Base-by-base conservation (phyloP, 2,888 invertebrate genomes). In the Elmis aenea region DNA sequence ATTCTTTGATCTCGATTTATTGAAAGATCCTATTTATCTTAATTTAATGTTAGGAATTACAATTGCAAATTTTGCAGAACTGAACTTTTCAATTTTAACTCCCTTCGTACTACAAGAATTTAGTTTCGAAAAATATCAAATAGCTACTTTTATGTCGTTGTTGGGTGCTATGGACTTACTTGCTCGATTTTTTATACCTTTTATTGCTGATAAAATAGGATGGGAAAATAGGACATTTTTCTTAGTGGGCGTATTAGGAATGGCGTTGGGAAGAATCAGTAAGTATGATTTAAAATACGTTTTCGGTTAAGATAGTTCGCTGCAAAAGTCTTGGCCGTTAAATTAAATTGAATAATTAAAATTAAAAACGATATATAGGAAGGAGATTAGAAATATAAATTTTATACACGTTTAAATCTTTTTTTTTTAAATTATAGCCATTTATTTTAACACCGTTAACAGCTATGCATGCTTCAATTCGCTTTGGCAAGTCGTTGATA, bases 141-240 rank as follows among this genome's bases (percentile, higher is more conserved):
- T 79, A 1, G 83, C 85, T 1, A 64, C 76, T 8, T 78, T 78
- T 31, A 82, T 84, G 80, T 83, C 84, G 0, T 62, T 82, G 23
- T 67, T 84, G 42, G 83, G 76, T 3, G 76, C 76, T 13, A 69
- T 79, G 22, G 85, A 85, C 53, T 75, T 83, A 15, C 63, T 68
- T 8, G 74, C 80, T 9, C 68, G 85, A 45, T 80, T 85, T 54
- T 70, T 77, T 33, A 72, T 81, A 39, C 83, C 85, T 0, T 80
- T 83, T 38, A 58, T 83, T 5, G 81, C 83, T 10, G 78, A 79
- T 14, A 79, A 74, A 66, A 77, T 82, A 42, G 74, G 77, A 23
- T 83, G 80, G 81, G 77, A 79, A 35, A 83, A 81, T 55, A 75
- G 79, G 50, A 76, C 79, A 0, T 83, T 83, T 62, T 83, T 83